These are phyloP conservation scores for Ommatoiulus sabulosus DNA, from an alignment of 2,888 invertebrate genomes.

Conservation along the genomic window DNA sequence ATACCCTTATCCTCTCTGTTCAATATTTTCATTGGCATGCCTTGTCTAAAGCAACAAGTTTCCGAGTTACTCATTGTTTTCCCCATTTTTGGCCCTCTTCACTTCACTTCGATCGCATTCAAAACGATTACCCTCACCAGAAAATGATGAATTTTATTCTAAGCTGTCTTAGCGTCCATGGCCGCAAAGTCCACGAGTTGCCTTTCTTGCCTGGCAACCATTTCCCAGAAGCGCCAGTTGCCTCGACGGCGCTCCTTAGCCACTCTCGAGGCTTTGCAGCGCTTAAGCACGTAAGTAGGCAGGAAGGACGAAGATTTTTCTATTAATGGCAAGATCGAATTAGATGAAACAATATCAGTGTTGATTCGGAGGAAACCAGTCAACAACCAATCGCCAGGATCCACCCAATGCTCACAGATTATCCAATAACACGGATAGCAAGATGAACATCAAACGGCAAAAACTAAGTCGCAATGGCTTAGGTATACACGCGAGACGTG, in stretches of 20 bases:
- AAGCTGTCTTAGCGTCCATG: neutral
- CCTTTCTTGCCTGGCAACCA: neutral
- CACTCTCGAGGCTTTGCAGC: constrained; percentile 19
- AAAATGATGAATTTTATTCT: neutral
- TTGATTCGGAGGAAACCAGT: constrained; percentile 47
- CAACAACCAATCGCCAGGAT: constrained; percentile 35
- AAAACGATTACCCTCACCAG: neutral
- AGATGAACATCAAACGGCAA: constrained; percentile 45
- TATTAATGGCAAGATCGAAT: constrained; percentile 46
- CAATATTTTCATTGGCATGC: neutral
- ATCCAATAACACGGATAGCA: constrained; percentile 41
- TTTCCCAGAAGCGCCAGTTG: neutral
- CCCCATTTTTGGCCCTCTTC: neutral
- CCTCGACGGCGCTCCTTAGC: neutral
- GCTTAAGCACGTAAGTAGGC: constrained; percentile 12
- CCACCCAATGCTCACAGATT: constrained; percentile 41
- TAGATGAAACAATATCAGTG: constrained; percentile 48
- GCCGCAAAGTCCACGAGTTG: constrained; percentile 18
- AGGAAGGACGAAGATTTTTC: constrained; percentile 37
- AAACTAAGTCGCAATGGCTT: constrained; percentile 26
- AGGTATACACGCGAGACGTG: constrained; percentile 25
- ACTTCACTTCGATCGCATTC: neutral
- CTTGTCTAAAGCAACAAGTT: neutral
- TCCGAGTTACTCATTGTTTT: neutral
- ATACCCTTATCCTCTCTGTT: neutral